phyloP scores from a whole-genome alignment of 2,113 vertebrate genomes.

The Salminus brasiliensis region DNA sequence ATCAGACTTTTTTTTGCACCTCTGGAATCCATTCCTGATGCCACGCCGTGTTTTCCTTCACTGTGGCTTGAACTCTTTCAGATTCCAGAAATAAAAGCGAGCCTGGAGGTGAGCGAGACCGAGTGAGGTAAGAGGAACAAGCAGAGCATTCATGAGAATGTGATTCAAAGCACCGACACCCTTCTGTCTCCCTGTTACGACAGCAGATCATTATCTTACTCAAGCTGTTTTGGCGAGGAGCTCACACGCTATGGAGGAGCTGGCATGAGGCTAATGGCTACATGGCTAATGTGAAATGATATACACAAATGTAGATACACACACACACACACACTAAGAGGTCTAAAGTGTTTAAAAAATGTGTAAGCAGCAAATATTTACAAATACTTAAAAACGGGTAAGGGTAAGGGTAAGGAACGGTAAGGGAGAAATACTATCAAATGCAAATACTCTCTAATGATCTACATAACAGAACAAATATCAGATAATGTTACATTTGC shows the following conservation, averaged over 20 bases:
- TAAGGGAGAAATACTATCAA: too few species aligned
- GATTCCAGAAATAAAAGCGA: slow-evolving; percentile 73
- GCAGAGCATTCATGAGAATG: slow-evolving; percentile 75
- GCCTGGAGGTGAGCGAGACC: slow-evolving; percentile 74
- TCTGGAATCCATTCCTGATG: slow-evolving; percentile 59
- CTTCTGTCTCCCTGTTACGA: slow-evolving; percentile 66
- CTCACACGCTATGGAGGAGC: slow-evolving; percentile 71
- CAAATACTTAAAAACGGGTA: too few species aligned
- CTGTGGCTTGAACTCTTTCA: slow-evolving; percentile 38
- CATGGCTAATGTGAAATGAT: background rate
- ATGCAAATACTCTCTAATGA: too few species aligned
- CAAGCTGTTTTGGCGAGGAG: slow-evolving; percentile 62
- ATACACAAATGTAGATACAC: background rate
- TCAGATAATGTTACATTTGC: too few species aligned
- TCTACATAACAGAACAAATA: too few species aligned
- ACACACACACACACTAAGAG: background rate
- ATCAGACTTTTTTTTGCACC: background rate
- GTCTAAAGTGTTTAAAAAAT: too few species aligned
- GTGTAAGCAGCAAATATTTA: too few species aligned
- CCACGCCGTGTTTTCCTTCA: slow-evolving; percentile 63
- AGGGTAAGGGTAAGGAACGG: too few species aligned
- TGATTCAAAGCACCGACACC: slow-evolving; percentile 76
- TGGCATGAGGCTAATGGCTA: background rate
- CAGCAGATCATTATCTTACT: slow-evolving; percentile 75
- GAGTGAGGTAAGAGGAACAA: slow-evolving; percentile 77